Base-by-base conservation (phyloP, 2,888 invertebrate genomes). In the Lithophane ornitopus region DNA sequence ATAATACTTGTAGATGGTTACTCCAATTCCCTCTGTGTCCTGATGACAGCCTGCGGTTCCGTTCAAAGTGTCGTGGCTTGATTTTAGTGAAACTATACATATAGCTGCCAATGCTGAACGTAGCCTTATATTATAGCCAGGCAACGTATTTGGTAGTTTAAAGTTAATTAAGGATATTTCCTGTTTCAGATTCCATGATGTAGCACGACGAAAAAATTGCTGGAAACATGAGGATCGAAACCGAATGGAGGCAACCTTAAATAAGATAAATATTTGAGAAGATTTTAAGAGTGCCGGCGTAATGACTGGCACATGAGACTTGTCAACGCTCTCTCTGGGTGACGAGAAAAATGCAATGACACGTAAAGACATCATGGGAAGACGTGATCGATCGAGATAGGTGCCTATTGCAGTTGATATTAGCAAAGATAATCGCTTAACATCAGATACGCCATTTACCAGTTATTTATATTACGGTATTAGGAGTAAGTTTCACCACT, bases 281-380 rank as follows among this genome's bases (percentile, higher is more conserved):
- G 6, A 66, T 72, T 54, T 34, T 0, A 34, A 52, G 12, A 34
- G 14, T 44, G 16, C 9, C 14, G 9, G 22, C 44, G 1, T 72
- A 44, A 63, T 44, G 6, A 49, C 69, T 46, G 62, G 46, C 22
- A 63, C 56, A 34, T 44, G 16, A 52, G 16, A 44, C 34, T 7
- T 44, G 26, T 44, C 41, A 58, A 19, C 9, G 22, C 22, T 80
- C 16, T 49, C 61, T 58, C 63, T 63, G 22, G 9, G 1, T 63
- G 80, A 80, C 77, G 12, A 4, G 72, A 16, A 63, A 58, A 71
- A 71, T 44, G 62, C 72, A 58, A 44, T 8, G 14, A n/a, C 72
- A 78, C 44, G 73, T 80, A 63, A 49, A 72, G 7, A 22, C 34
- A 49, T 79, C 22, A 71, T 39, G 6, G 12, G 6, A 14, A 52